These are phyloP conservation scores for Microctonus aethiopoides DNA, from an alignment of 2,888 invertebrate genomes.

Conservation along the genomic window DNA sequence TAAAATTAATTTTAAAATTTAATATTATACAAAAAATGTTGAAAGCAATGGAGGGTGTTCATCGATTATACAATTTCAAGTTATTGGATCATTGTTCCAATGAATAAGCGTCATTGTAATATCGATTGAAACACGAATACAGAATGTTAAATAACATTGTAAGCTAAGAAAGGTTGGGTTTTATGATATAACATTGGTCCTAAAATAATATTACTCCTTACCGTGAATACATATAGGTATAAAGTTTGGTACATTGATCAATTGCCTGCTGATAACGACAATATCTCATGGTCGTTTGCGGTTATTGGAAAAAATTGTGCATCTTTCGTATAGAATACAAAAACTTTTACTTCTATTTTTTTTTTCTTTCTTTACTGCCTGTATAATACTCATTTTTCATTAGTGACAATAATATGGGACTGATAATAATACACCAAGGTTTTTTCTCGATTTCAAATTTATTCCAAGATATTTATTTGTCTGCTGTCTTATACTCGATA, in stretches of 20 bases:
- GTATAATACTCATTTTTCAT: background rate
- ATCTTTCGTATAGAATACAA: background rate
- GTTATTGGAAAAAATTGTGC: slow-evolving; percentile 5
- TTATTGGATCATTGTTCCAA: slow-evolving; percentile 7
- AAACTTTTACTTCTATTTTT: background rate
- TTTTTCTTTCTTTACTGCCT: background rate
- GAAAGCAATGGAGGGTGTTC: too few relatives aligned
- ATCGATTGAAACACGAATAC: background rate
- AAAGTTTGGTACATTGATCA: background rate
- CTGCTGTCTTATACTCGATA: background rate
- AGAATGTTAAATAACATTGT: background rate
- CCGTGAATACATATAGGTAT: background rate
- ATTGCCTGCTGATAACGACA: background rate
- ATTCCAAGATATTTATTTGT: background rate
- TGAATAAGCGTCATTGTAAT: background rate
- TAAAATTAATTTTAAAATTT: background rate
- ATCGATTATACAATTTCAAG: slow-evolving; percentile 9
- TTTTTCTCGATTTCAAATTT: slow-evolving; percentile 5
- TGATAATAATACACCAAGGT: background rate
- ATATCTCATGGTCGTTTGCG: background rate
- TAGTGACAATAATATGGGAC: slow-evolving; percentile 5
- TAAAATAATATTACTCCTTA: background rate
- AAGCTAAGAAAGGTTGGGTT: background rate
- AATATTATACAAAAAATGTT: background rate
- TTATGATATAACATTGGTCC: background rate